Evolutionary conservation across 1,140 invertebrate genomes (phyloP).

Genomic region (Drosophila aff.): DNA sequence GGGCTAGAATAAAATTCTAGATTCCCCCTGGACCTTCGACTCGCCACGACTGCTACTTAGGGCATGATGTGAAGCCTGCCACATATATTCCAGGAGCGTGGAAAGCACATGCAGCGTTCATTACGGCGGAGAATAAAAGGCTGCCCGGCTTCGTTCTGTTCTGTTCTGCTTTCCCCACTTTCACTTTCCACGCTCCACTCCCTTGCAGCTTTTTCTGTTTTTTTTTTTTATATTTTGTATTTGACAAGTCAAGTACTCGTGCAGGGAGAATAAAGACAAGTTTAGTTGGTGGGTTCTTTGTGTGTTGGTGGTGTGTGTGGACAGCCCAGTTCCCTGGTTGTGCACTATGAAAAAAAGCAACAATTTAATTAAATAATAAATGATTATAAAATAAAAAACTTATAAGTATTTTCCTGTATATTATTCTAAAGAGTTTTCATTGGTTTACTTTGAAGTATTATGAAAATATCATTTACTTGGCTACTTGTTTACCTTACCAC

Average conservation of each 20-base stretch:
- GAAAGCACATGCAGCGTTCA: constrained; percentile 51
- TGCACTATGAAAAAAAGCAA: constrained; percentile 4
- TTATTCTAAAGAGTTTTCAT: not conserved
- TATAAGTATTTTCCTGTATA: not conserved
- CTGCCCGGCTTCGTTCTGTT: constrained; percentile 9
- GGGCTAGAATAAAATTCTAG: not conserved
- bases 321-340: constrained; percentile 26
- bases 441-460: too few species aligned
- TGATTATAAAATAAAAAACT: not conserved
- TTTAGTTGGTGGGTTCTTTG: constrained; percentile 26
- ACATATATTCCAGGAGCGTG: constrained; percentile 36
- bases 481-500: too few species aligned
- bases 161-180: constrained; percentile 11
- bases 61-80: constrained; percentile 15
- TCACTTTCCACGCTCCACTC: not conserved
- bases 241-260: constrained; percentile 70
- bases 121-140: constrained; percentile 46
- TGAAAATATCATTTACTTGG: not conserved
- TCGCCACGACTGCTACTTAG: constrained; percentile 22
- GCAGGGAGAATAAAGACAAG: constrained; percentile 49
- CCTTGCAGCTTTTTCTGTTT: not conserved
- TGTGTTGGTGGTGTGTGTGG: constrained; percentile 29
- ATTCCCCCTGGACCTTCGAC: constrained; percentile 22
- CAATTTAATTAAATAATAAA: too few species aligned
- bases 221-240: constrained; percentile 30